These are phyloP conservation scores for Penaeus monodon DNA, from an alignment of 2,888 invertebrate species.

Conservation along the genomic window DNA sequence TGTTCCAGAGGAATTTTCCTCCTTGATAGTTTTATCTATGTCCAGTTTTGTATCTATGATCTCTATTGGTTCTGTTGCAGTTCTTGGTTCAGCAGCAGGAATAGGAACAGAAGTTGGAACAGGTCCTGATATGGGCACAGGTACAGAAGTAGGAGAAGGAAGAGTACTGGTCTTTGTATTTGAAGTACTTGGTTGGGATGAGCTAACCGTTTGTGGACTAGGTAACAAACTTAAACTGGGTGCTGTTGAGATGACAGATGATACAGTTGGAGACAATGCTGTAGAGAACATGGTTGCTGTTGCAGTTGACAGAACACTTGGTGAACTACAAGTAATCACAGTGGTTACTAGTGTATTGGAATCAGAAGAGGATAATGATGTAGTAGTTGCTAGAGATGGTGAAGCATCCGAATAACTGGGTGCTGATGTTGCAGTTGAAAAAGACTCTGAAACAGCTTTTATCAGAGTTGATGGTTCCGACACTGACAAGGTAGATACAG, in stretches of 20 bases:
- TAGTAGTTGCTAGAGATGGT: too few relatives aligned
- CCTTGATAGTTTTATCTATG: conserved; percentile 31
- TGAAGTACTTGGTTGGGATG: neutral
- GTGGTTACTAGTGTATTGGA: neutral
- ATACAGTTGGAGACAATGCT: neutral
- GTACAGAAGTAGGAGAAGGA: conserved; percentile 24
- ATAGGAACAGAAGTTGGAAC: conserved; percentile 48
- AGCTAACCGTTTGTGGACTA: neutral
- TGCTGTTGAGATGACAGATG: neutral
- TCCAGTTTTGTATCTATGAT: conserved; percentile 38
- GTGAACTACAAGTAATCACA: neutral
- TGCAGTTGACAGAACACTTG: neutral
- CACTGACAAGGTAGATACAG: too few relatives aligned
- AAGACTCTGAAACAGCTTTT: too few relatives aligned
- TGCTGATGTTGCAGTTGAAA: neutral
- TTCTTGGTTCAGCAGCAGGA: conserved; percentile 44
- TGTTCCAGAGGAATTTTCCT: conserved; percentile 13
- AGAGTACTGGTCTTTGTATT: conserved; percentile 19
- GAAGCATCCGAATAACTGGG: conserved; percentile 1
- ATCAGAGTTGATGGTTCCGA: too few relatives aligned
- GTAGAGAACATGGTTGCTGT: neutral
- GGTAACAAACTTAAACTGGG: neutral
- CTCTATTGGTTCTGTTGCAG: conserved; percentile 47
- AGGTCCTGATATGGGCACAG: conserved; percentile 43
- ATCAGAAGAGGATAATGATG: too few relatives aligned